Evolutionary conservation across 2,888 invertebrate species (phyloP), one percentile per base, ranked within the genome.

Genomic region (Alloplasta piceator): DNA sequence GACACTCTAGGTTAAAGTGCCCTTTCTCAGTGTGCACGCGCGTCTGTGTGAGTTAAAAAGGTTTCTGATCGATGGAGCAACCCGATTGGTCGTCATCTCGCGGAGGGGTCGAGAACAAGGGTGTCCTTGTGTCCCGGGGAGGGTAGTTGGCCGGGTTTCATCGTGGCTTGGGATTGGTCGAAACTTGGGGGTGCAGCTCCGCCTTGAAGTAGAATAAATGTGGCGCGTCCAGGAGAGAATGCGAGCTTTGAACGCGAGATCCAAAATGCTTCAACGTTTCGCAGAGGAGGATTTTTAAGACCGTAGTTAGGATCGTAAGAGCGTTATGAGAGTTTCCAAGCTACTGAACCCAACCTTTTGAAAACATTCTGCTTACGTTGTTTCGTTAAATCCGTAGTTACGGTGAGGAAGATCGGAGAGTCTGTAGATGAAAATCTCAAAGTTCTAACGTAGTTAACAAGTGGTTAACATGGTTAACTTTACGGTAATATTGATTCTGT

Each of bases 1-100:
- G 91, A 89, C 91, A 91, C 92, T 91, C 89, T 87, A 89, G 88
- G 87, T 36, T 89, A 91, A 90, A 92, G 92, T 90, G 88, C 89
- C 87, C 39, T 10, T 86, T 87, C 89, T 87, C 86, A 87, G 88
- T 87, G 89, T 64, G 16, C n/a, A 7, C 26, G 46, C 50, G 58
- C 41, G 52, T 61, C 48, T 56, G 73, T 55, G 61, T 36, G 16
- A 63, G 12, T 7, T 88, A 89, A 90, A 88, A 90, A 89, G 85
- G 78, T 81, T 76, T 77, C 87, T 88, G 89, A 91, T 91, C 91
- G 91, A 91, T 91, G 86, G 83, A 88, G 88, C 88, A 60, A 73
- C 10, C 71, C 75, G 88, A 91, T 91, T 91, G 91, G 91, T 60
- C 50, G 78, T 48, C 26, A 12, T 50, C 39, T 16, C 36, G 39